These are phyloP conservation scores for Rhodinocichla rosea DNA, from an alignment of 2,113 vertebrate genomes.

Conservation along the genomic window DNA sequence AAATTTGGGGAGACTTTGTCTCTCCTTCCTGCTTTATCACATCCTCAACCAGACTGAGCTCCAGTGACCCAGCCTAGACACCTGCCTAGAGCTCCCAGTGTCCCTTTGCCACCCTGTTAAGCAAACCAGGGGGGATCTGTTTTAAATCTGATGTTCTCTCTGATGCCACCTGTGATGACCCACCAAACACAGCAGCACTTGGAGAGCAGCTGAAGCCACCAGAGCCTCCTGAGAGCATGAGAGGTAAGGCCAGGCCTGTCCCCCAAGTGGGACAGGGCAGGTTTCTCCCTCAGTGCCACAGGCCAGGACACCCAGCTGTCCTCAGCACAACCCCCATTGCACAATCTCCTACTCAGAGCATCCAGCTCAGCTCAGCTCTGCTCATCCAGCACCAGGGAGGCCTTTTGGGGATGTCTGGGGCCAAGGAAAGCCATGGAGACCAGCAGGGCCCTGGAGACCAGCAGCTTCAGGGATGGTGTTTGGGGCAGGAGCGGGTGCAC, in stretches of 20 bases:
- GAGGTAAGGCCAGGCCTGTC: slow-evolving; percentile 33
- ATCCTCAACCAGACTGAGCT: background rate
- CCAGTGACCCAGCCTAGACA: background rate
- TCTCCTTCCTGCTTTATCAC: background rate
- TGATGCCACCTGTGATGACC: background rate
- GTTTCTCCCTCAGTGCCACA: background rate
- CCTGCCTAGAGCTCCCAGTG: background rate
- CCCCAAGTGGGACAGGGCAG: background rate
- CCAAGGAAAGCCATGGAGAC: background rate
- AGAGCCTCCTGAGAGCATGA: slow-evolving; percentile 36
- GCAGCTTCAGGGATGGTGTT: background rate
- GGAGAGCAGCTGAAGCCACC: slow-evolving; percentile 10
- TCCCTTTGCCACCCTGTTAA: background rate
- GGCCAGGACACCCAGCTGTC: background rate
- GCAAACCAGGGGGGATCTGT: background rate
- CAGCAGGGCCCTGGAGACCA: background rate
- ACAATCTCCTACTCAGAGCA: background rate
- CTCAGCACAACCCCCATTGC: accelerated
- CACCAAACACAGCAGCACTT: background rate
- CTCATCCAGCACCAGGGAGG: background rate
- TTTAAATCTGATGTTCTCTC: slow-evolving; percentile 36
- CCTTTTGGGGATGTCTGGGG: background rate
- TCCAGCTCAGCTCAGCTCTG: background rate
- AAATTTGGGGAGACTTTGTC: background rate
- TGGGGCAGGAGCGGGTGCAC: background rate